Conservation (phyloP, 1,140 invertebrate genomes). For the Stegodyphus dumicola region DNA sequence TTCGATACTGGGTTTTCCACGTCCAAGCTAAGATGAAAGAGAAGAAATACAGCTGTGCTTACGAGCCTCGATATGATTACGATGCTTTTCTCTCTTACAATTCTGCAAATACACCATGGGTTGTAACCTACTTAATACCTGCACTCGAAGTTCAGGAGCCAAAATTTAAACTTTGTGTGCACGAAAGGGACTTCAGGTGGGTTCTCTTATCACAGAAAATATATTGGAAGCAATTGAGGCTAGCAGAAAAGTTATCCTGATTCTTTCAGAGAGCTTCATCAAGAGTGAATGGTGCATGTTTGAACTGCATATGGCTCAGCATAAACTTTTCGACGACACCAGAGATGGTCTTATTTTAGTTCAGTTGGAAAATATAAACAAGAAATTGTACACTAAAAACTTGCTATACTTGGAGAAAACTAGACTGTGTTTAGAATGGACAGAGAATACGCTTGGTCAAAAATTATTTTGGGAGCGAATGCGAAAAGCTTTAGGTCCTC, state of each 20-base stretch:
- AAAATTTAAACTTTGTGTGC: constrained; percentile 74
- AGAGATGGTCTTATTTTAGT: constrained; percentile 74
- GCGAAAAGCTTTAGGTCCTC: constrained; percentile 64
- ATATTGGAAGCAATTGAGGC: constrained; percentile 73
- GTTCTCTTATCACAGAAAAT: constrained; percentile 74
- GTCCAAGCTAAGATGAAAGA: constrained; percentile 67
- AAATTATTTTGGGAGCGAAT: constrained; percentile 72
- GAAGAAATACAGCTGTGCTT: neutral
- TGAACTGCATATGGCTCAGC: constrained; percentile 74
- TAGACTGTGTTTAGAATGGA: constrained; percentile 74
- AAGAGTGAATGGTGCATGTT: constrained; percentile 83
- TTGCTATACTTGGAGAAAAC: constrained; percentile 74
- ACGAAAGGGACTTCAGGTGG: constrained; percentile 76
- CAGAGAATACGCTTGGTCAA: constrained; percentile 69
- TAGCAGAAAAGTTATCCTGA: constrained; percentile 74
- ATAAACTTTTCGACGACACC: constrained; percentile 67
- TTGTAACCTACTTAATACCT: constrained; percentile 71
- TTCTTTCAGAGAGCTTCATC: constrained; percentile 76
- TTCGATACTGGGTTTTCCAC: constrained; percentile 73
- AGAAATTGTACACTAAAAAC: constrained; percentile 71
- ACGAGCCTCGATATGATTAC: constrained; percentile 69
- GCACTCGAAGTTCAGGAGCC: constrained; percentile 73
- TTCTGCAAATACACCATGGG: constrained; percentile 74
- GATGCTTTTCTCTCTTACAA: constrained; percentile 78
- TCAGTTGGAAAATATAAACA: constrained; percentile 72